Evolutionary conservation across 2,113 vertebrate genomes (phyloP).

Genomic region (Nansenia antarctica): DNA sequence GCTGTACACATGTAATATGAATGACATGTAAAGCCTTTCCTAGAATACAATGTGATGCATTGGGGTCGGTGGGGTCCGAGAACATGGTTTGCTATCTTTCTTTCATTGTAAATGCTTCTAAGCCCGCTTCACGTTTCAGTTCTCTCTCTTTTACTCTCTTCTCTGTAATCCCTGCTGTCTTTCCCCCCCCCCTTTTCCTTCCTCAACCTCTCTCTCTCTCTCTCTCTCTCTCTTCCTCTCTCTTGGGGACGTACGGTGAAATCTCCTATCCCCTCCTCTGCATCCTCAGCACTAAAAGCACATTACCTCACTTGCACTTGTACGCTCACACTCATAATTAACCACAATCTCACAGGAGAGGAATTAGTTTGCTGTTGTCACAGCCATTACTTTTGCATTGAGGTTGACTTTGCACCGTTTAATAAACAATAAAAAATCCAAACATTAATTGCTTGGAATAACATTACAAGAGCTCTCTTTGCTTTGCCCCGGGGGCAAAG

Average conservation of each 20-base stretch:
- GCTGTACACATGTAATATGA: too few relatives aligned
- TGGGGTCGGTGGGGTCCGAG: too few relatives aligned
- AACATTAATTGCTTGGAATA: slow-evolving; percentile 34
- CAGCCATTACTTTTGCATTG: slow-evolving; percentile 58
- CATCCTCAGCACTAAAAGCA: slow-evolving; percentile 56
- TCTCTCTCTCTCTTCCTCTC: slow-evolving; percentile 16
- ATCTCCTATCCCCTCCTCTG: slow-evolving; percentile 3
- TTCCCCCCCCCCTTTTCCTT: too few relatives aligned
- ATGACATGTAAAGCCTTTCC: too few relatives aligned
- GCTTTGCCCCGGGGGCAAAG: slow-evolving; percentile 31
- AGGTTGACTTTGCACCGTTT: slow-evolving; percentile 11
- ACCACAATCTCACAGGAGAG: slow-evolving; percentile 57
- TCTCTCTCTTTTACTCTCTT: not conserved
- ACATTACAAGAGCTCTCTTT: slow-evolving; percentile 45
- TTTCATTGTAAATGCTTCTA: too few relatives aligned
- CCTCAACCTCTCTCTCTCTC: not conserved
- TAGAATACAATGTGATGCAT: too few relatives aligned
- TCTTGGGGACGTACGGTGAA: not conserved
- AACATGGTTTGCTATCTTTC: too few relatives aligned
- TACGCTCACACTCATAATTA: slow-evolving; percentile 68
- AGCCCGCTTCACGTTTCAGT: too few relatives aligned
- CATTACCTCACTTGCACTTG: slow-evolving; percentile 49
- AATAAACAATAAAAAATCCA: slow-evolving; percentile 56
- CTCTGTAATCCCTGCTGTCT: not conserved
- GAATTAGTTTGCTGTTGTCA: slow-evolving; percentile 57